Evolutionary conservation across 2,888 invertebrate genomes (phyloP).

Genomic region (Himalopsyche kuldschensis): DNA sequence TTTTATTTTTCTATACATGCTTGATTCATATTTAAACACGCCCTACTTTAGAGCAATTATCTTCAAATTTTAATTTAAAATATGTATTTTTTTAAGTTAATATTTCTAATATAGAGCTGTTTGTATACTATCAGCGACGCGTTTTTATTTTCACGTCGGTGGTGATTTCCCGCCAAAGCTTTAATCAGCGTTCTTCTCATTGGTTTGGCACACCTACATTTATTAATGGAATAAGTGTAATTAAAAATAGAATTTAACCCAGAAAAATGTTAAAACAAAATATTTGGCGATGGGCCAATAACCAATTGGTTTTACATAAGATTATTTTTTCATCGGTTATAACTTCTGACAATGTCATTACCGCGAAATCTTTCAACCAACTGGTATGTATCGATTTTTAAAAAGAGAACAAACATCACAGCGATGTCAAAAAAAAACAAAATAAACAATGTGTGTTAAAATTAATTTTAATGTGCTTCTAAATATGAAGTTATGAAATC

Average conservation of each 20-base stretch:
- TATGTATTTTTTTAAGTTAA: too few species aligned
- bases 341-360: constrained; percentile 30
- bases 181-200: neutral
- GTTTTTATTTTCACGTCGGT: neutral
- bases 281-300: constrained; percentile 21
- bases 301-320: constrained; percentile 19
- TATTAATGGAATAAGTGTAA: constrained; percentile 5
- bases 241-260: constrained; percentile 30
- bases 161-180: constrained; percentile 9
- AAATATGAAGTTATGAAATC: neutral
- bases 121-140: neutral
- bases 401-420: neutral
- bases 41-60: too few species aligned
- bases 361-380: constrained; percentile 19
- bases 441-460: neutral
- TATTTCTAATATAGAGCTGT: too few species aligned
- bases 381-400: neutral
- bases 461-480: neutral
- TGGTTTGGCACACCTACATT: neutral
- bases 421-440: neutral
- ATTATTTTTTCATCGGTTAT: constrained; percentile 4
- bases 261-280: constrained; percentile 22
- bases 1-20: too few species aligned
- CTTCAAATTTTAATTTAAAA: too few species aligned
- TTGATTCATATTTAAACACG: too few species aligned